A percentile compares a stretch with the other conserved stretches of the same genome.
phyloP scores from a whole-genome alignment of 2,888 invertebrate species.

The Meiosimyza decipiens region DNA sequence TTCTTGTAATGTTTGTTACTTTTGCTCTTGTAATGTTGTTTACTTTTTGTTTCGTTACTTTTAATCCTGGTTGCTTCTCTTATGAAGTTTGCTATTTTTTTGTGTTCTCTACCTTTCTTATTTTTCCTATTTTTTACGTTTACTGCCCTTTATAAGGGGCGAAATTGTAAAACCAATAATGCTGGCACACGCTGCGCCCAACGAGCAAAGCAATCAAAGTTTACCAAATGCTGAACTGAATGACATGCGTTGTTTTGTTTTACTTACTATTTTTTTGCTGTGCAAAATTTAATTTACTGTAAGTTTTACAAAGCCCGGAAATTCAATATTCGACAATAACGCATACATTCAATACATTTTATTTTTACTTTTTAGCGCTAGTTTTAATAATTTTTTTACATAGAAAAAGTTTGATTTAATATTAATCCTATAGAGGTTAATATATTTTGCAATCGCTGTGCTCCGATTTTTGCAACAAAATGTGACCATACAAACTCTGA shows the following conservation, averaged over 20 bases:
- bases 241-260: slow-evolving; percentile 18
- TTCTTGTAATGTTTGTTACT: too few species aligned
- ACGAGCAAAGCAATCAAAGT: slow-evolving; percentile 18
- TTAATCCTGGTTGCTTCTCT: neutral
- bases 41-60: neutral
- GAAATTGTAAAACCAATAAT: too few species aligned
- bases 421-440: too few species aligned
- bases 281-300: slow-evolving; percentile 55
- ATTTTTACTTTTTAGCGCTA: too few species aligned
- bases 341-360: too few species aligned
- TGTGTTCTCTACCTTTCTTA: neutral
- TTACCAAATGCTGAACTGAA: neutral
- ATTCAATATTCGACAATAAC: slow-evolving; percentile 40
- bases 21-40: neutral
- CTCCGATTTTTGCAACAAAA: too few species aligned
- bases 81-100: neutral
- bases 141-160: too few species aligned
- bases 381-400: too few species aligned
- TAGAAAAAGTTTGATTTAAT: too few species aligned
- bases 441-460: too few species aligned
- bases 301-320: slow-evolving; percentile 40
- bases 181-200: slow-evolving; percentile 4
- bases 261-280: slow-evolving; percentile 35
- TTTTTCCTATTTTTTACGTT: neutral
- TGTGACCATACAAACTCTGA: too few species aligned